These are phyloP conservation scores for Onychostruthus taczanowskii DNA, from an alignment of 2,113 vertebrate genomes.

Conservation along the genomic window DNA sequence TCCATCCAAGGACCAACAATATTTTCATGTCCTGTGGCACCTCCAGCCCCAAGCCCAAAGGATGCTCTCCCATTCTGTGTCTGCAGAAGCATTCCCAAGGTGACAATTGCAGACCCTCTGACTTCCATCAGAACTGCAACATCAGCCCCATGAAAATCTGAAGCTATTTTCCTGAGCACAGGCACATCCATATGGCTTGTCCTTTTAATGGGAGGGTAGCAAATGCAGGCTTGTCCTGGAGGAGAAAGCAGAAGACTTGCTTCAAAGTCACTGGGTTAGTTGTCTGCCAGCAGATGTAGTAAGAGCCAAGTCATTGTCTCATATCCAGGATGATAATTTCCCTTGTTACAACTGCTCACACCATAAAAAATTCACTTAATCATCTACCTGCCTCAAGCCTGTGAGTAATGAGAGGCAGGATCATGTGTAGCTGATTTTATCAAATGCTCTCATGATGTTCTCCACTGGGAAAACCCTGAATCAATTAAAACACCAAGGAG, in stretches of 20 bases:
- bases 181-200: not conserved
- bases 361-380: constrained; percentile 59
- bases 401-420: constrained; percentile 50
- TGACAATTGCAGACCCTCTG: not conserved
- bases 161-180: not conserved
- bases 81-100: not conserved
- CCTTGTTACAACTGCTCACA: constrained; percentile 48
- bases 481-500: constrained; percentile 50
- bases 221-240: not conserved
- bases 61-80: not conserved
- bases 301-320: constrained; percentile 48
- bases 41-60: not conserved
- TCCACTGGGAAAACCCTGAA: constrained; percentile 56
- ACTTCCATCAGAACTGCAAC: not conserved
- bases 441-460: constrained; percentile 28
- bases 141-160: not conserved
- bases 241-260: not conserved
- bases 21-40: not conserved
- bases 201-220: not conserved
- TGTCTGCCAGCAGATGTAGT: constrained; percentile 13
- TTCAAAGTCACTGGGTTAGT: constrained; percentile 39
- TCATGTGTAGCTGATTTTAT: constrained; percentile 21
- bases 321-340: constrained; percentile 54
- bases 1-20: not conserved
- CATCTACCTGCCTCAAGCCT: constrained; percentile 48